phyloP scores from a whole-genome alignment of 2,888 invertebrate species.

The Lasioglossum morio region DNA sequence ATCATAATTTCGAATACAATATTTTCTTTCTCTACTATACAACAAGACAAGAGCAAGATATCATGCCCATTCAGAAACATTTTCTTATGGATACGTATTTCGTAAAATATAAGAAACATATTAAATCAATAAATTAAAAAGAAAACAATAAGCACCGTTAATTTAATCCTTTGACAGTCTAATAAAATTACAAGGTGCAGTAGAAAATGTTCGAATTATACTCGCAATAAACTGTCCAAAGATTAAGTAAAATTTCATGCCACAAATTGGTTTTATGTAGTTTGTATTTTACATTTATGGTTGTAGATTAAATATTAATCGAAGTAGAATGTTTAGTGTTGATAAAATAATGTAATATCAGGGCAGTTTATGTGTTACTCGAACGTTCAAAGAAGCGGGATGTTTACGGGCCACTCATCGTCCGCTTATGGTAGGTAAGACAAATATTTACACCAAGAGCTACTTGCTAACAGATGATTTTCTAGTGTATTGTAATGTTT shows the following conservation, averaged over 20 bases:
- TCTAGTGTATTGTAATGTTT: constrained; percentile 30
- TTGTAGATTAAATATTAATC: background rate
- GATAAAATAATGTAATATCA: background rate
- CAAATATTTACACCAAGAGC: constrained; percentile 74
- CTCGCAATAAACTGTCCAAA: background rate
- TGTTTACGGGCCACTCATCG: constrained; percentile 49
- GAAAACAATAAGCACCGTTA: background rate
- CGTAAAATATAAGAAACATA: constrained; percentile 31
- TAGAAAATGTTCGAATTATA: background rate
- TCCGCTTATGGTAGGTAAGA: constrained; percentile 53
- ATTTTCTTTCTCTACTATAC: background rate
- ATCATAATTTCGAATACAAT: background rate
- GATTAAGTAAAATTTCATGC: background rate
- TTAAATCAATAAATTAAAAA: background rate
- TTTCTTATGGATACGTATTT: constrained; percentile 46
- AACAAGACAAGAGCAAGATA: background rate
- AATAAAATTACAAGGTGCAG: background rate
- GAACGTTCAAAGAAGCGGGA: constrained; percentile 19
- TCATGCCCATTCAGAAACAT: constrained; percentile 9
- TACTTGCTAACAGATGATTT: constrained; percentile 63
- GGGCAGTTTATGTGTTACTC: background rate
- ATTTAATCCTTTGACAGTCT: background rate
- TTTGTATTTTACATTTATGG: background rate
- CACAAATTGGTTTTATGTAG: background rate
- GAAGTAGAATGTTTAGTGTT: background rate